Evolutionary conservation across 2,888 invertebrate species (phyloP).

Genomic region (Callosobruchus maculatus): DNA sequence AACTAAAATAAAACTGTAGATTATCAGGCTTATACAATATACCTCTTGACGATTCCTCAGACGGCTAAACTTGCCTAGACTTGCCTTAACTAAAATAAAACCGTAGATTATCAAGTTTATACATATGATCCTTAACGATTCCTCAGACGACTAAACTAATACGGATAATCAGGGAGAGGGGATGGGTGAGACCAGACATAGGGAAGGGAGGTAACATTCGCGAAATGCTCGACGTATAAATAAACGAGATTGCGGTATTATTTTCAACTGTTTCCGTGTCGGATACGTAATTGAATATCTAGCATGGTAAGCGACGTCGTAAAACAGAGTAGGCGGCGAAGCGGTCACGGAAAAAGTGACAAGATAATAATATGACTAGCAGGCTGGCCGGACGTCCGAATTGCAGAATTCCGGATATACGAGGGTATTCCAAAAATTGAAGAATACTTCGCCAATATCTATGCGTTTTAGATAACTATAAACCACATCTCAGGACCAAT

Average conservation of each 20-base stretch:
- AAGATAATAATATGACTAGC: slow-evolving; percentile 28
- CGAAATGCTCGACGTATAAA: background rate
- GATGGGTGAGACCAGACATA: background rate
- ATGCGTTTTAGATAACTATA: too few species aligned
- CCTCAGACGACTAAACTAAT: too few species aligned
- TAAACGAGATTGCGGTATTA: slow-evolving; percentile 32
- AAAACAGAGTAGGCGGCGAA: slow-evolving; percentile 1
- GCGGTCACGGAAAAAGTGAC: slow-evolving; percentile 23
- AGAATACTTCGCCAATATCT: too few species aligned
- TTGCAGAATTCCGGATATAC: background rate
- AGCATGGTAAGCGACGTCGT: slow-evolving; percentile 24
- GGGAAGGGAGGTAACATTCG: background rate
- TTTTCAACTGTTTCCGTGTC: slow-evolving; percentile 36
- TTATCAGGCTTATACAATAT: too few species aligned
- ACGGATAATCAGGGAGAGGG: too few species aligned
- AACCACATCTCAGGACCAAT: too few species aligned
- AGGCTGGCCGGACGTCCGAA: background rate
- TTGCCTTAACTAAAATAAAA: too few species aligned
- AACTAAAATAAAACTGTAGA: too few species aligned
- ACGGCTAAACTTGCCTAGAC: too few species aligned
- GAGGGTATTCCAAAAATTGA: background rate
- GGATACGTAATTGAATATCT: slow-evolving; percentile 33
- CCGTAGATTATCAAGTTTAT: too few species aligned
- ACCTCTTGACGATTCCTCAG: too few species aligned
- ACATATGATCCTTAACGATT: too few species aligned